These are phyloP conservation scores for Aphelinus atriplicis DNA, from an alignment of 1,140 invertebrate genomes.

Conservation along the genomic window DNA sequence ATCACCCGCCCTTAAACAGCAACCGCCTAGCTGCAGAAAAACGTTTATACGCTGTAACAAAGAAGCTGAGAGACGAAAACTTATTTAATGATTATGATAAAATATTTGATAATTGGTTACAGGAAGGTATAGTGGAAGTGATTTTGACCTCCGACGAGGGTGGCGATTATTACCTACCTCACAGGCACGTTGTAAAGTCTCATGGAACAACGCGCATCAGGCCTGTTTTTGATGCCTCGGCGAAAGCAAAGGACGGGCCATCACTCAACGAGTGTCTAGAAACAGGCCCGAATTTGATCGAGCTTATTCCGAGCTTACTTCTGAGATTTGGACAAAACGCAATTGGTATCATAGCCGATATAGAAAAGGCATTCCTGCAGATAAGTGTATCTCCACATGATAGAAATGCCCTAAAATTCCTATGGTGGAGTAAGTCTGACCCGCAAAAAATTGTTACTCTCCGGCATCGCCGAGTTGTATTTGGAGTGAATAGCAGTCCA, in stretches of 20 bases:
- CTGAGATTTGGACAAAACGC: constrained; percentile 51
- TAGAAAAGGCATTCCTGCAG: constrained; percentile 53
- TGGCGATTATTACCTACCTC: not conserved
- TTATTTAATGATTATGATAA: constrained; percentile 19
- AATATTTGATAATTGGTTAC: constrained; percentile 49
- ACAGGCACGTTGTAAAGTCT: not conserved
- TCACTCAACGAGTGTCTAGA: not conserved
- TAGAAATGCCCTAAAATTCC: constrained; percentile 50
- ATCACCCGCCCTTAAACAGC: not conserved
- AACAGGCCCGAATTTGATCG: constrained; percentile 55
- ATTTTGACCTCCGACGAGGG: not conserved
- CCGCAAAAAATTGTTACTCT: constrained; percentile 39
- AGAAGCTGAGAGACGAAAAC: constrained; percentile 41
- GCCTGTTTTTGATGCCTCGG: not conserved
- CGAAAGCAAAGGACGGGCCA: not conserved
- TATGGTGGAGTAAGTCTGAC: constrained; percentile 47
- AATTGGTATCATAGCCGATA: constrained; percentile 57
- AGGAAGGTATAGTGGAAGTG: constrained; percentile 44
- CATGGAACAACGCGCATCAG: not conserved
- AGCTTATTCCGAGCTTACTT: constrained; percentile 54
- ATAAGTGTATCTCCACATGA: constrained; percentile 52
- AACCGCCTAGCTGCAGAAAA: not conserved
- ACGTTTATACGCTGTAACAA: constrained; percentile 25
- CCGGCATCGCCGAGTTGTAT: constrained; percentile 49
- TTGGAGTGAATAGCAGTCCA: constrained; percentile 47